These are phyloP conservation scores for Abscondita cerata DNA, from an alignment of 2,888 invertebrate species.

Conservation along the genomic window DNA sequence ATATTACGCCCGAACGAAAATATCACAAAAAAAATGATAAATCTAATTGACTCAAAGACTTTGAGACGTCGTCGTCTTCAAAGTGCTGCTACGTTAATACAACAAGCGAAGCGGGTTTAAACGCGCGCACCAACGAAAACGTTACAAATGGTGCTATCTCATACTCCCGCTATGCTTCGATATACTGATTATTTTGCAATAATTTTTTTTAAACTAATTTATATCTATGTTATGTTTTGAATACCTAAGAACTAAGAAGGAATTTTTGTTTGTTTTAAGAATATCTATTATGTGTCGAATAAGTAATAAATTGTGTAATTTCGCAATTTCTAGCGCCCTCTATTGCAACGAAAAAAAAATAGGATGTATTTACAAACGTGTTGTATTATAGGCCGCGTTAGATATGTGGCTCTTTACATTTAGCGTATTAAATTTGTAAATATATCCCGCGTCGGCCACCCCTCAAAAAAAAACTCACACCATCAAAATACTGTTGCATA, in stretches of 20 bases:
- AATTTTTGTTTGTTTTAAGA: conserved; percentile 5
- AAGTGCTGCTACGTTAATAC: neutral
- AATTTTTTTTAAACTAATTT: conserved; percentile 6
- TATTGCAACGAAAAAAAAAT: too few relatives aligned
- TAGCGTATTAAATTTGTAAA: too few relatives aligned
- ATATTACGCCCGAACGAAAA: conserved; percentile 43
- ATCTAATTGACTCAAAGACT: conserved; percentile 52
- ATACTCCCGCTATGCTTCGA: conserved; percentile 53
- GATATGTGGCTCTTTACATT: too few relatives aligned
- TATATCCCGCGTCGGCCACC: too few relatives aligned
- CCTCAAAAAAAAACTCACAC: too few relatives aligned
- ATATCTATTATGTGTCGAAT: conserved; percentile 6
- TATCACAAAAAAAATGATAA: conserved; percentile 44
- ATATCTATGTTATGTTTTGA: conserved; percentile 1
- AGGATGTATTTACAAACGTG: too few relatives aligned
- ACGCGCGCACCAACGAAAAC: conserved; percentile 51
- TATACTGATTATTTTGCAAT: conserved; percentile 50
- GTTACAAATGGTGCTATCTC: conserved; percentile 50
- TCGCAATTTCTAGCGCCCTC: too few relatives aligned
- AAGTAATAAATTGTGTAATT: too few relatives aligned
- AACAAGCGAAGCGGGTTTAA: conserved; percentile 30
- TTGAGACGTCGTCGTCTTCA: neutral
- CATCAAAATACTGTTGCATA: too few relatives aligned
- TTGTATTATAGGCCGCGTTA: too few relatives aligned
- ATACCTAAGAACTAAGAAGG: conserved; percentile 7